Conservation (phyloP, 2,888 invertebrate genomes). For the Eurytoma adleriae region DNA sequence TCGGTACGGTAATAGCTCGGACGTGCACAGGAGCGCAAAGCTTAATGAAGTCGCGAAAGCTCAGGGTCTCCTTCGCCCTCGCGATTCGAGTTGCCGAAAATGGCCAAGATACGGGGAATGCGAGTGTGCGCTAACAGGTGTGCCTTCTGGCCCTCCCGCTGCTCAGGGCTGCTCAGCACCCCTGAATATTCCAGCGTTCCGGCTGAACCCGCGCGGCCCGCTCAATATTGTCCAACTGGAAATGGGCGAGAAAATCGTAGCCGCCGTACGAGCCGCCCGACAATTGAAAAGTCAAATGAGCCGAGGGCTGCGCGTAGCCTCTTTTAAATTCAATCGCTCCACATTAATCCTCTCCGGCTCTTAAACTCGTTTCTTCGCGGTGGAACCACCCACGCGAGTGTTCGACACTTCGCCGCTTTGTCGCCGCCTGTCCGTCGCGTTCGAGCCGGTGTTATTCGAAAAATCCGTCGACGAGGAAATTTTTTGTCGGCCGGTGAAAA, state of each 20-base stretch:
- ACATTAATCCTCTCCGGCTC: background rate
- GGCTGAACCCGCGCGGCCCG: background rate
- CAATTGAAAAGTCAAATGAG: conserved; percentile 73
- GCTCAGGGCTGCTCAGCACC: background rate
- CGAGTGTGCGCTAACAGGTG: conserved; percentile 36
- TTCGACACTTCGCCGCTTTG: background rate
- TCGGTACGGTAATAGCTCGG: background rate
- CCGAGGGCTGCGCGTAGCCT: conserved; percentile 49
- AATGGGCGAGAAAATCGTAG: conserved; percentile 72
- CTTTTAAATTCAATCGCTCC: too few relatives aligned
- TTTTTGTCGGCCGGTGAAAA: background rate
- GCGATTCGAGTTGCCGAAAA: conserved; percentile 13
- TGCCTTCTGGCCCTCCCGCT: background rate
- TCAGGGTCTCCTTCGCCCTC: background rate
- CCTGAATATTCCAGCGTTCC: conserved; percentile 5
- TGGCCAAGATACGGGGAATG: background rate
- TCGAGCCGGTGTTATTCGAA: background rate
- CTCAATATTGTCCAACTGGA: conserved; percentile 69
- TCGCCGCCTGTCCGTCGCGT: too few relatives aligned
- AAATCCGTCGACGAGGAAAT: too few relatives aligned
- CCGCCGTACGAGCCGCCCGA: conserved; percentile 51
- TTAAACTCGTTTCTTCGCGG: background rate
- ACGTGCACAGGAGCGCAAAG: too few relatives aligned
- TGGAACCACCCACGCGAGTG: background rate
- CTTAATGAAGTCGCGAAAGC: background rate